Evolutionary conservation across 1,140 invertebrate species (phyloP), one percentile per base, ranked within the genome.

Genomic region (Drosophila oshimai): DNA sequence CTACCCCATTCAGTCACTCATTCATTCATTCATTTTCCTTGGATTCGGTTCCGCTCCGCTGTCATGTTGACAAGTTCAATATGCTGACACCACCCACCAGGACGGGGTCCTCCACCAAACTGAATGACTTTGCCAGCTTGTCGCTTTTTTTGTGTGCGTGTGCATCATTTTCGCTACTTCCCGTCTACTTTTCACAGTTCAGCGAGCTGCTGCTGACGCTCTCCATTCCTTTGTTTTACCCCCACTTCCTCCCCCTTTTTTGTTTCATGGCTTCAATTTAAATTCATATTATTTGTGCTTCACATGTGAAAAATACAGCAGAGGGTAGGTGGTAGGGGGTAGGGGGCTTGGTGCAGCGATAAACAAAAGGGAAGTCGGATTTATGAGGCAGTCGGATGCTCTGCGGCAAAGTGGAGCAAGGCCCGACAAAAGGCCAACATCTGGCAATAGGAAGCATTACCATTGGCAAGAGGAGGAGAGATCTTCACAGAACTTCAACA

Each of bases 281-380:
- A 87, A 87, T 87, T 87, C 83, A 88, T 88, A 88, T 83, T 87
- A 83, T 87, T 88, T 77, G 44, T 62, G 53, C 55, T 74, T 37
- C 41, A 60, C 37, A 78, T 77, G 37, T 71, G 67, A 58, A 31
- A 45, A 57, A 51, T 36, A 37, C 24, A 60, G 42, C 44, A 24
- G n/a, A 10, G 39, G 29, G 10, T 28, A 12, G 2, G 9, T 29
- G 10, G 26, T 33, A 44, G 29, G 37, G n/a, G n/a, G n/a, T n/a
- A n/a, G n/a, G n/a, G n/a, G n/a, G n/a, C n/a, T 37, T 13, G 54
- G 37, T 53, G 39, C 22, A 22, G 42, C 22, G 26, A 69, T 46
- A 53, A 54, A 65, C 34, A 44, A 44, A 17, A 5, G 3, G 37
- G 28, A 71, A 28, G 44, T 45, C 12, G 29, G 42, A 44, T 60